Conservation (phyloP, 1,140 invertebrate species). For the Zaprionus ornatus region DNA sequence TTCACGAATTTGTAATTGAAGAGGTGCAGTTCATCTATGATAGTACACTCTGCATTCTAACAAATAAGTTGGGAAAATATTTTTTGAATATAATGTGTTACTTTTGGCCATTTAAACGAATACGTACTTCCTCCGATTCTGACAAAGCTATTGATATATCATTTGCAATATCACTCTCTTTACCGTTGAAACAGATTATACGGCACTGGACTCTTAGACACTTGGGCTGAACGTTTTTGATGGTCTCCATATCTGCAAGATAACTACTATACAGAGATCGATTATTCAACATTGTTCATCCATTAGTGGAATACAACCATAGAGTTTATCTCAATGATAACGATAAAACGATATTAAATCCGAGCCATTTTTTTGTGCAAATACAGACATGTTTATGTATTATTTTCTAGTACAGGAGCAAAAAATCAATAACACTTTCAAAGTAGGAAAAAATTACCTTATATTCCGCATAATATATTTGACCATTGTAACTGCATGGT, state of each 20-base stretch:
- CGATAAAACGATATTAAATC: constrained; percentile 16
- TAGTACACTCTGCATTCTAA: constrained; percentile 3
- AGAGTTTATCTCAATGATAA: constrained; percentile 37
- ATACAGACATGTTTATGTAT: not conserved
- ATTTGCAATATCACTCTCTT: constrained; percentile 16
- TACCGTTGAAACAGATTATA: constrained; percentile 40
- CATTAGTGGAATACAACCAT: constrained; percentile 34
- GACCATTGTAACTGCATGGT: constrained; percentile 5
- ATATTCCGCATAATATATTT: constrained; percentile 31
- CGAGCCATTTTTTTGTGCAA: constrained; percentile 1
- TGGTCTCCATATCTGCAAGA: constrained; percentile 13
- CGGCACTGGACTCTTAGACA: constrained; percentile 43
- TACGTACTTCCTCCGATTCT: constrained; percentile 17
- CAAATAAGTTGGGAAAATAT: not conserved
- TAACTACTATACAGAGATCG: constrained; percentile 29
- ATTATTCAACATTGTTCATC: constrained; percentile 28
- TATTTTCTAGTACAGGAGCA: not conserved
- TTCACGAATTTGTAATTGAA: constrained; percentile 56
- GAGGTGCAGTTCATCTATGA: constrained; percentile 48
- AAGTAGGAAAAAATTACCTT: constrained; percentile 17
- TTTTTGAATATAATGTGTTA: not conserved
- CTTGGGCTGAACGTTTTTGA: constrained; percentile 2
- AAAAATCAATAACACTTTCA: constrained; percentile 23
- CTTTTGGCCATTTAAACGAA: not conserved
- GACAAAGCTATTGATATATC: constrained; percentile 33